Base-by-base conservation (phyloP, 1,140 invertebrate species). In the Wiebesia pumilae region DNA sequence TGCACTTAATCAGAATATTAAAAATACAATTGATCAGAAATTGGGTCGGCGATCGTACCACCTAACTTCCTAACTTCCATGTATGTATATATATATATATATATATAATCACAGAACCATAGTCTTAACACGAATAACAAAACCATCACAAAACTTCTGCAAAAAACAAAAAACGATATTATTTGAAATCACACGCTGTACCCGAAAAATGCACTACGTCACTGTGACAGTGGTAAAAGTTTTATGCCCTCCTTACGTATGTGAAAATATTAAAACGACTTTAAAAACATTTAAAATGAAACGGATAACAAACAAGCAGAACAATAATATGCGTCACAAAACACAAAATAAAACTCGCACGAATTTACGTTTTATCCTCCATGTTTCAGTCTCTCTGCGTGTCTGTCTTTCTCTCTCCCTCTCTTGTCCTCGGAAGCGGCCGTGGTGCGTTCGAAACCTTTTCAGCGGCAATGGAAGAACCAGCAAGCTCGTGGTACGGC, bases 341-440 rank as follows among this genome's bases (percentile, higher is more conserved):
- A 71, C 69, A 71, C 69, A 71, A 71, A 71, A 71, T 71, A 84
- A 77, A 16, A 65, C 35, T 71, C 40, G 47, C 67, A 51, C 43
- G 47, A 21, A 83, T 73, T 83, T 83, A 83, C 81, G 67, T 73
- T 83, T 83, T 83, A 30, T 83, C 81, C 51, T 71, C 81, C 81
- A 83, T 83, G 47, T 51, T 83, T 38, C 38, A 51, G 81, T 30
- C 16, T 33, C 40, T 82, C 35, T 43, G 65, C 81, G 80, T 38
- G 38, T n/a, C 40, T 47, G 73, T 77, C 21, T 51, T 30, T 58
- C 62, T 38, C 35, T 71, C 2, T 71, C 69, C 69, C 69, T 71
- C 69, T 71, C 69, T 35, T 71, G 69, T 71, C 69, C 58, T 81
- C 79, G 78, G 40, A 51, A 80, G 35, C 78, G 62, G 62, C 65